phyloP scores from a whole-genome alignment of 2,797 vertebrate species.

The Ciconia nigra region DNA sequence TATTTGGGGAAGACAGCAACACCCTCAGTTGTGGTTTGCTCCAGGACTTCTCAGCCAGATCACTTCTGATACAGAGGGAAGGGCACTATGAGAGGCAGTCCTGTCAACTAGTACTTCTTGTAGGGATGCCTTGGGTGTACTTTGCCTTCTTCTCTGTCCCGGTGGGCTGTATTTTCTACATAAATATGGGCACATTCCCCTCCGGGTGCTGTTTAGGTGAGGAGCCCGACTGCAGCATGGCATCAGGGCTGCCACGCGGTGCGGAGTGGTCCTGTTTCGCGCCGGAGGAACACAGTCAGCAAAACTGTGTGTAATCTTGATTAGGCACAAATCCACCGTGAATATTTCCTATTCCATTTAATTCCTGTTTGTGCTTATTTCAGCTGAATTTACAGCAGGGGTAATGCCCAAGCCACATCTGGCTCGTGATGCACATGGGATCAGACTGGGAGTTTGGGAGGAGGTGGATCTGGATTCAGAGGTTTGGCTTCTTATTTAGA shows the following conservation, averaged over 20 bases:
- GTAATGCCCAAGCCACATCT: conserved; percentile 2
- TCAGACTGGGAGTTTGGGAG: neutral
- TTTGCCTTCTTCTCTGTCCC: neutral
- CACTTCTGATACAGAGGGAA: conserved; percentile 48
- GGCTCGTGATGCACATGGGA: neutral
- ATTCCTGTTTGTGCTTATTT: neutral
- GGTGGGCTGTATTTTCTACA: neutral
- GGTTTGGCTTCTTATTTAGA: conserved; percentile 41
- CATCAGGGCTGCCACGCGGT: neutral
- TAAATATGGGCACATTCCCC: neutral
- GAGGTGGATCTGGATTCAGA: conserved; percentile 28
- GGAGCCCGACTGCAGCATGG: neutral
- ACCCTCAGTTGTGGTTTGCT: conserved; percentile 62
- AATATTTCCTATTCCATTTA: neutral
- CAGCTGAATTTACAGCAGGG: conserved; percentile 23
- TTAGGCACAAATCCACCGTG: neutral
- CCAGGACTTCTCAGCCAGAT: conserved; percentile 55
- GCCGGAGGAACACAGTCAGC: neutral
- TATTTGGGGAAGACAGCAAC: conserved; percentile 59
- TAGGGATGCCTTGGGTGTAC: neutral
- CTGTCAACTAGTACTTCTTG: neutral
- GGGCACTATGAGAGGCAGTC: conserved; percentile 30
- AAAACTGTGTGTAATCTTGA: neutral
- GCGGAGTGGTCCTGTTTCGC: fast-evolving
- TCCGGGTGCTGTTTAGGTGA: neutral